Base-by-base conservation (phyloP, 2,797 vertebrate genomes). In the Iguana delicatissima region DNA sequence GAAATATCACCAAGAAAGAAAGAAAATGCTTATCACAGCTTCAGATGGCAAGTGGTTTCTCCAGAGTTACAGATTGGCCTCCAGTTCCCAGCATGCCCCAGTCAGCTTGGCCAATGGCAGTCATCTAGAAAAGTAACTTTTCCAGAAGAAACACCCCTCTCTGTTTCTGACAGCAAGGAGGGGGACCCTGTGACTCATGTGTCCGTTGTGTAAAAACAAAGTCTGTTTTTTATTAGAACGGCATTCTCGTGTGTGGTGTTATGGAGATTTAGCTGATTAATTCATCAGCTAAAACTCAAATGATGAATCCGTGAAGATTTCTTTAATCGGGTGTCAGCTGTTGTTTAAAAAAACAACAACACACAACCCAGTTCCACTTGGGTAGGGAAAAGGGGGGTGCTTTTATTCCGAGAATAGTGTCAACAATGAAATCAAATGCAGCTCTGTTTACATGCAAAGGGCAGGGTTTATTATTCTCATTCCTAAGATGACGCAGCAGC, bases 401-500 rank as follows among this genome's bases (percentile, higher is more conserved):
- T 90, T 89, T 93, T 42, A 77, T 94, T 93, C 93, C 88, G 91
- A 84, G 92, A 92, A 89, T 73, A 4, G 87, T 92, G 91, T 94
- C 94, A 95, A 93, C 93, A 91, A 88, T 79, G 83, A 89, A 84
- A 88, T 92, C 94, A 91, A 94, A 93, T 91, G 89, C 93, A 94
- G 91, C 93, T 94, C 90, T 95, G 94, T 95, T 96, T 95, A 93
- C 0, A 0, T 80, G 87, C 88, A 29, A 84, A 88, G 91, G 81
- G 5, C 93, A 94, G 81, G 93, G 91, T 95, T 96, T 96, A 95
- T 96, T 95, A 95, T 95, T 95, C 0, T 1, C 91, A 93, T 95
- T 96, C 95, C 94, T 95, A 94, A 96, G 91, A 95, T 95, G 95
- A 96, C 93, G 91, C 69, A 95, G 92, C 93, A 95, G 38, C 89